Evolutionary conservation across 2,797 vertebrate genomes (phyloP), one percentile per base, ranked within the genome.

Genomic region (Pteronotus mesoamericanus): DNA sequence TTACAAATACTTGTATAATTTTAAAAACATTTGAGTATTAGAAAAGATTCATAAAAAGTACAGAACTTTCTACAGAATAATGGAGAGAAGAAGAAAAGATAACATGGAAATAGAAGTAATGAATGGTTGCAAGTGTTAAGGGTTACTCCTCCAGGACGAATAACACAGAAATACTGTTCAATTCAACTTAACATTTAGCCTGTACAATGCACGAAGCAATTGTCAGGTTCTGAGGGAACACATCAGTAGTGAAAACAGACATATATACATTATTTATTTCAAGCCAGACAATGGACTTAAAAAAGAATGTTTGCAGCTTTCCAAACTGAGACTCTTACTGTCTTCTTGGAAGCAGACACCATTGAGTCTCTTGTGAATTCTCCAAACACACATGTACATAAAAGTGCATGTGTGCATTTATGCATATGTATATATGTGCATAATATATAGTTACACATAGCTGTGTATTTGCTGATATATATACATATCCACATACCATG

Each of bases 91-190:
- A n/a, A n/a, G n/a, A n/a, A n/a, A n/a, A n/a, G n/a, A n/a, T n/a
- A n/a, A n/a, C n/a, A n/a, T n/a, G n/a, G n/a, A n/a, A n/a, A n/a
- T 34, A 92, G 64, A 90, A 77, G 71, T 85, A 64, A 86, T 69
- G 87, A 87, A 74, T 46, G 10, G 10, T 77, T 83, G 1, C n/a
- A 69, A 69, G 24, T 66, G n/a, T 72, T 69, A 68, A 64, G 34
- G 77, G 21, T 66, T 89, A 86, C 8, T 90, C 29, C 24, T 85
- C n/a, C 4, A 72, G 29, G 29, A 29, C 42, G 12, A 85, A 75
- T 61, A 82, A 74, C 19, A 46, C 16, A 92, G n/a, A 94, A 94
- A 86, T 68, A 86, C 6, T 93, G 44, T 87, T 86, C 74, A 86
- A 9, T 74, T 83, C 55, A 72, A 75, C 42, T 69, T 46, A 92